These are phyloP conservation scores for Erebia ligea DNA, from an alignment of 2,888 invertebrate genomes.

Conservation along the genomic window DNA sequence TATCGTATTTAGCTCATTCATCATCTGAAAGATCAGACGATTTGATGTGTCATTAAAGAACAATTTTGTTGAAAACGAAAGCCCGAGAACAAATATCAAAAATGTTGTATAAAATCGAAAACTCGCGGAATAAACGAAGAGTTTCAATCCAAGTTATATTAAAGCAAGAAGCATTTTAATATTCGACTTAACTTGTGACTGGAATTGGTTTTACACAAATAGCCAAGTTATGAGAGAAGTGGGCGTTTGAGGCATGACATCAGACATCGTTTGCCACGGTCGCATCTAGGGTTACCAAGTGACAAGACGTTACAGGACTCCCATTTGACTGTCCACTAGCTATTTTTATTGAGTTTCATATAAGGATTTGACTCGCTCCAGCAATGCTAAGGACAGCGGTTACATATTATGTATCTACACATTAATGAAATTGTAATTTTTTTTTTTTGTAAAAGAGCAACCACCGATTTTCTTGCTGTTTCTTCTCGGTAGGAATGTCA, in stretches of 20 bases:
- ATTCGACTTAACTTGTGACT: background rate
- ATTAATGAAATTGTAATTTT: no score
- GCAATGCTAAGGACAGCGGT: no score
- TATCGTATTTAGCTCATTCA: conserved; percentile 31
- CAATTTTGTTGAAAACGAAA: conserved; percentile 27
- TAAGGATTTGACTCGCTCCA: no score
- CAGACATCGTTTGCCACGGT: conserved; percentile 56
- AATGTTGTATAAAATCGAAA: conserved; percentile 21
- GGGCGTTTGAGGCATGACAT: conserved; percentile 66
- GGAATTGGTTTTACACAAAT: conserved; percentile 21
- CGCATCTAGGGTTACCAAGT: conserved; percentile 32
- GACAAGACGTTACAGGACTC: background rate
- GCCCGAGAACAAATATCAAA: conserved; percentile 38
- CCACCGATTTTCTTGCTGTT: no score
- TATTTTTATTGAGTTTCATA: no score
- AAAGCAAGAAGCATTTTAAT: background rate
- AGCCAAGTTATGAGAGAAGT: conserved; percentile 48
- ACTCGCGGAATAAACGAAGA: background rate
- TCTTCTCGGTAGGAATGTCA: no score
- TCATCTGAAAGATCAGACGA: conserved; percentile 28
- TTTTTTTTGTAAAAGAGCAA: no score
- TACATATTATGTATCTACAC: no score
- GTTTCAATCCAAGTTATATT: background rate
- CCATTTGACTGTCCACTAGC: background rate
- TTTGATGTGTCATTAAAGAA: conserved; percentile 31